Evolutionary conservation across 2,113 vertebrate genomes (phyloP), one percentile per base, ranked within the genome.

Genomic region (Abramis brama): DNA sequence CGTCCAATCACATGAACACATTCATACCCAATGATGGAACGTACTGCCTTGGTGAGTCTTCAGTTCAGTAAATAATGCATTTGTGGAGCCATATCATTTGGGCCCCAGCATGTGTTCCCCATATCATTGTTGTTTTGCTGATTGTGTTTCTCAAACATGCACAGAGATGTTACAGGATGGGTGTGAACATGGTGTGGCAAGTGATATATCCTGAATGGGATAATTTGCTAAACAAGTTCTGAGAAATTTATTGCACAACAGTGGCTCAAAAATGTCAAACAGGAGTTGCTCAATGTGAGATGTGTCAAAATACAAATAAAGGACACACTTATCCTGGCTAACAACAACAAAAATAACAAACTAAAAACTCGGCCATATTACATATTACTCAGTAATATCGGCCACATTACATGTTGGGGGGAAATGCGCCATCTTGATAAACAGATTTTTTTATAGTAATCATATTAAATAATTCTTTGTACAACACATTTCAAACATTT

Each of bases 21-120:
- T 99, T 99, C 94, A 98, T 97, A 93, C 98, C 98, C 57, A 99
- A 99, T 3, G 98, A 99, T 59, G 98, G 98, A 85, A 97, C 97
- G 0, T 95, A 96, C 90, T 99, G 98, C 87, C 94, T 93, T 90
- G 97, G 98, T 99, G 92, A 92, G 87, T 55, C 21, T 43, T 71
- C 36, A 71, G 21, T 39, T 70, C 33, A 71, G 36, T 71, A 70
- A 70, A 10, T 70, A 39, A 23, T 39, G 19, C 19, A 39, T 21
- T 36, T 36, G 15, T 70, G 36, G 30, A 70, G 17, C 66, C 7
- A 1, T 36, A 8, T 39, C 68, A 11, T 36, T 71, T 36, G 6
- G 1, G 36, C 68, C 39, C 36, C 68, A 71, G 50, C 12, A 25
- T 15, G 12, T 75, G 43, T 75, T 75, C 71, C 71, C 0, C 45